phyloP scores from a whole-genome alignment of 2,113 vertebrate genomes.

The Chlamydotis undulata region DNA sequence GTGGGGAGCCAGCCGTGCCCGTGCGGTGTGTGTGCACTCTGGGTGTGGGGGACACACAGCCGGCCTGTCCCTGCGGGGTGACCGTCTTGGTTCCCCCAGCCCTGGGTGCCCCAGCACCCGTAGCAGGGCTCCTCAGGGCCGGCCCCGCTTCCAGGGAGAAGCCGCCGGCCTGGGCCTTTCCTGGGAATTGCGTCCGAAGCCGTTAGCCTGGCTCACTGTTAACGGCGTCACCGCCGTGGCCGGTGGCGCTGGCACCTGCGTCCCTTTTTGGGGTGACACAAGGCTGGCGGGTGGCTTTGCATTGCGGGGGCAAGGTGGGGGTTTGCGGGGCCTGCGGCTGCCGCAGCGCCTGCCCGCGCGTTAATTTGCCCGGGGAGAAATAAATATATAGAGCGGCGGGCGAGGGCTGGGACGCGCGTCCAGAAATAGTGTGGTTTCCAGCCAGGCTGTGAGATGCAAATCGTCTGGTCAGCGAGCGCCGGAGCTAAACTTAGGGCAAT shows the following conservation, averaged over 20 bases:
- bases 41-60: too few relatives aligned
- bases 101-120: neutral
- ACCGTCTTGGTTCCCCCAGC: neutral
- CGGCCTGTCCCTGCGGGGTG: neutral
- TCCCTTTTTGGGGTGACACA: neutral
- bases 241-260: neutral
- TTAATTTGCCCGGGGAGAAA: neutral
- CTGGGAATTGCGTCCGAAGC: neutral
- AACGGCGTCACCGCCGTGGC: neutral
- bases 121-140: neutral
- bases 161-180: neutral
- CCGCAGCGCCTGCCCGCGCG: neutral
- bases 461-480: neutral
- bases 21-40: neutral
- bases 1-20: neutral
- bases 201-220: neutral
- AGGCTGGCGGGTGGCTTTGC: neutral
- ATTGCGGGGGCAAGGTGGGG: neutral
- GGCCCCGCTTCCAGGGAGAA: neutral
- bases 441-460: slow-evolving; percentile 40
- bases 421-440: slow-evolving; percentile 57
- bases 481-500: neutral
- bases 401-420: neutral
- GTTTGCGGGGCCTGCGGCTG: neutral
- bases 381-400: neutral